Conservation (phyloP, 2,113 vertebrate species). For the Procapra przewalskii region DNA sequence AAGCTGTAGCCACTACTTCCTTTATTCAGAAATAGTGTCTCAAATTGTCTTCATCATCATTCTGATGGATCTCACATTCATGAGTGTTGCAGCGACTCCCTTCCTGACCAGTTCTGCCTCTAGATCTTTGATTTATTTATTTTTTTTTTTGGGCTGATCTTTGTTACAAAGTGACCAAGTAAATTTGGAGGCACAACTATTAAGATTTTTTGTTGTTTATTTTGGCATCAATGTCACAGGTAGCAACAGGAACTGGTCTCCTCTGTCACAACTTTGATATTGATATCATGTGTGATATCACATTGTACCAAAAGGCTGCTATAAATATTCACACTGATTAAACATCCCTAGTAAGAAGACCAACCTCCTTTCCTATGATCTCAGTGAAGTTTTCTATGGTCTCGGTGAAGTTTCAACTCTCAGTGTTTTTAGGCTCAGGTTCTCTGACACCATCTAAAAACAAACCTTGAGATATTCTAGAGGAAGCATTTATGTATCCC, state of each 20-base stretch:
- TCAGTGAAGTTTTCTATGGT: neutral
- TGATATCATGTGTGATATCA: neutral
- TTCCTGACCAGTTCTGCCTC: neutral
- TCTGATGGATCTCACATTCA: neutral
- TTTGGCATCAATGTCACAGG: neutral
- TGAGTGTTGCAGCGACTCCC: neutral
- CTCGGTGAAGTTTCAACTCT: neutral
- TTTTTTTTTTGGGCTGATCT: too few species aligned
- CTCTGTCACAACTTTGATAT: neutral
- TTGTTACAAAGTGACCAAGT: neutral
- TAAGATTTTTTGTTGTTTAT: neutral
- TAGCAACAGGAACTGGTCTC: neutral
- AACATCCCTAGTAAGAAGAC: neutral
- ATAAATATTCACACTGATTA: neutral
- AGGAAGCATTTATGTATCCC: neutral
- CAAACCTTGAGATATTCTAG: neutral
- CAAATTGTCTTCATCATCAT: neutral
- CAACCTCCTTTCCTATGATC: neutral
- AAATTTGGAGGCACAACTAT: neutral
- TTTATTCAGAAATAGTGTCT: neutral
- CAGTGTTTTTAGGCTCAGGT: neutral
- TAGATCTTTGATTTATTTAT: too few species aligned
- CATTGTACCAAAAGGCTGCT: neutral
- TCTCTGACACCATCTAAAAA: neutral
- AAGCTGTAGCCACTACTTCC: neutral